Percentiles rank a stretch among this genome's conserved stretches.
phyloP scores from a whole-genome alignment of 2,113 vertebrate genomes.

The Triplophysa tibetana region DNA sequence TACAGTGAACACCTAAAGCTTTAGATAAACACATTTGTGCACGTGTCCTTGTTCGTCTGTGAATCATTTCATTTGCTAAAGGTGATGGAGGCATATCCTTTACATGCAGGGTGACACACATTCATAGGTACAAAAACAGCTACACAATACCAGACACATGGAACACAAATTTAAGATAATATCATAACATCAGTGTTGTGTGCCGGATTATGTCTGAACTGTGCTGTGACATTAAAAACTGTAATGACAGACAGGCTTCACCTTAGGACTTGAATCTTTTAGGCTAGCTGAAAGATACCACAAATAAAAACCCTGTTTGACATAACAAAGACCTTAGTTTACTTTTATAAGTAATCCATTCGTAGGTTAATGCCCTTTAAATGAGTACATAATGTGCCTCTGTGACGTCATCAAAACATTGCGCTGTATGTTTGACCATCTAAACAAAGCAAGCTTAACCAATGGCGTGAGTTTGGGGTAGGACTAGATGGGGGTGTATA shows the following conservation, averaged over 20 bases:
- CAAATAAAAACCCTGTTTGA: conserved; percentile 38
- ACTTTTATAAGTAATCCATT: too few relatives aligned
- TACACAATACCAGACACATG: conserved; percentile 14
- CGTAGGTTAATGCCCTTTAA: too few relatives aligned
- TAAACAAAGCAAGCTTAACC: too few relatives aligned
- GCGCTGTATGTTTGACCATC: too few relatives aligned
- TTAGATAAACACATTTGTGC: conserved; percentile 47
- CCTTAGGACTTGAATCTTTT: conserved; percentile 44
- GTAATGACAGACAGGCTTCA: conserved; percentile 43
- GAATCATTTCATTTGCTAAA: neutral
- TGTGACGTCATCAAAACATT: too few relatives aligned
- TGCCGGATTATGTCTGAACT: conserved; percentile 22
- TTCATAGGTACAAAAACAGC: neutral
- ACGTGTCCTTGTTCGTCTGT: neutral
- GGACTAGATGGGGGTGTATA: neutral
- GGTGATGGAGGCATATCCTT: neutral
- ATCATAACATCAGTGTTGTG: conserved; percentile 30
- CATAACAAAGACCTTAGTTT: neutral
- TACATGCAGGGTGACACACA: conserved; percentile 9
- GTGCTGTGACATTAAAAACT: conserved; percentile 31
- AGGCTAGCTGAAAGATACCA: conserved; percentile 49
- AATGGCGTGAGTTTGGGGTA: too few relatives aligned
- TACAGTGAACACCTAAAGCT: conserved; percentile 57
- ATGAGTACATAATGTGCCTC: too few relatives aligned
- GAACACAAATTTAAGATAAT: neutral